phyloP scores from a whole-genome alignment of 2,888 invertebrate genomes.

The Drosophila stalkeri region DNA sequence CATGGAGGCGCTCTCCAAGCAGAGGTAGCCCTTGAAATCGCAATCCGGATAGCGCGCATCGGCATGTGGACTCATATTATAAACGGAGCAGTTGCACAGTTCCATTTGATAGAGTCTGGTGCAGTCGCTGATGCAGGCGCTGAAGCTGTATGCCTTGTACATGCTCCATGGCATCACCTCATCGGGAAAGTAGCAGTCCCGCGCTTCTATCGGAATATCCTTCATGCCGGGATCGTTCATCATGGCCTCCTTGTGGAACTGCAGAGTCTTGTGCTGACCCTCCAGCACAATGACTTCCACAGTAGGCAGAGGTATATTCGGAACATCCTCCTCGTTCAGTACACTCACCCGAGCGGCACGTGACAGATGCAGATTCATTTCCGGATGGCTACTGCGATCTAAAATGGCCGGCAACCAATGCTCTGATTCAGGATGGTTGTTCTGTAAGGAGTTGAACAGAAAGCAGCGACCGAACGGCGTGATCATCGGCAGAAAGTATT shows the following conservation, averaged over 20 bases:
- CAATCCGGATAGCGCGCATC: conserved; percentile 84
- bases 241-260: conserved; percentile 87
- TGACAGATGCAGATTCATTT: conserved; percentile 66
- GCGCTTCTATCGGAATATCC: conserved; percentile 87
- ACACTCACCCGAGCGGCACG: conserved; percentile 67
- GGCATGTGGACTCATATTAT: conserved; percentile 87
- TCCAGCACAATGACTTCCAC: conserved; percentile 41
- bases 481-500: conserved; percentile 87
- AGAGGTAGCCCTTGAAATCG: conserved; percentile 88
- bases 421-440: conserved; percentile 84
- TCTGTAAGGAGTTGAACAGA: conserved; percentile 87
- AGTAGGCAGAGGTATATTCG: conserved; percentile 69
- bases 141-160: conserved; percentile 89
- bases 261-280: conserved; percentile 64
- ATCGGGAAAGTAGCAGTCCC: conserved; percentile 89
- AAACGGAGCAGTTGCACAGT: conserved; percentile 89
- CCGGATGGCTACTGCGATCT: conserved; percentile 64
- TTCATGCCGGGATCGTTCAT: conserved; percentile 88
- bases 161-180: conserved; percentile 87
- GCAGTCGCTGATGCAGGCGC: conserved; percentile 90
- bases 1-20: conserved; percentile 85
- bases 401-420: conserved; percentile 79
- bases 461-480: conserved; percentile 88
- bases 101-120: conserved; percentile 87
- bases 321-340: conserved; percentile 83